Base-by-base conservation (phyloP, 2,888 invertebrate species). In the Spodoptera littoralis region DNA sequence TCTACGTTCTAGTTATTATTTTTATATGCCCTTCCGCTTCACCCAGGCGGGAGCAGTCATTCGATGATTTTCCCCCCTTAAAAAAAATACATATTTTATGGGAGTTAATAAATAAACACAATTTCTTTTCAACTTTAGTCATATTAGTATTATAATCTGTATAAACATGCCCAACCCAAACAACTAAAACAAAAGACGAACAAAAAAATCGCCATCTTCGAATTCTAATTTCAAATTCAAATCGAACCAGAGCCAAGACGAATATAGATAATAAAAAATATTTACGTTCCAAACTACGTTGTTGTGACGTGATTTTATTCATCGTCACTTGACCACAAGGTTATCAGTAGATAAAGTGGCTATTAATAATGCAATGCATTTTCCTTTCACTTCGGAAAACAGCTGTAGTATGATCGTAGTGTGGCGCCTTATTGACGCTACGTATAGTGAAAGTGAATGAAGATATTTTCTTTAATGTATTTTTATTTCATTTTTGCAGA, bases 311-410 rank as follows among this genome's bases (percentile, higher is more conserved):
- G 22, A 1, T 24, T 18, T 5, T 22, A 22, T 51, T 42, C 65
- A 47, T 48, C 48, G n/a, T 49, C 18, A 11, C 43, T 42, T 65
- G 52, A 42, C 46, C 54, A 45, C 73, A 73, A 69, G 69, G 69
- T 69, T 69, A 73, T 67, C 73, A 50, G 24, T 30, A 30, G 50
- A 66, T 69, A 54, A 24, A 36, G 36, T 27, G 36, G 41, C 50
- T 51, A 58, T 51, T 67, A 51, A 54, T 67, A 66, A 46, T 44
- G 12, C 46, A 54, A 0, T 42, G 18, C 44, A 50, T 44, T 58
- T 58, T 18, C 73, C 73, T 73, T 69, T 69, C 73, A 73, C 67
- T 69, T 66, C 46, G 53, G 45, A 30, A 67, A 73, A 54, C 12
- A n/a, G 44, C 36, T 53, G 6, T 22, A 41, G 3, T n/a, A 36